A percentile compares a stretch with the other conserved stretches of the same genome.
Conservation (phyloP, 2,888 invertebrate genomes). For the Pristionchus maxplancki region DNA sequence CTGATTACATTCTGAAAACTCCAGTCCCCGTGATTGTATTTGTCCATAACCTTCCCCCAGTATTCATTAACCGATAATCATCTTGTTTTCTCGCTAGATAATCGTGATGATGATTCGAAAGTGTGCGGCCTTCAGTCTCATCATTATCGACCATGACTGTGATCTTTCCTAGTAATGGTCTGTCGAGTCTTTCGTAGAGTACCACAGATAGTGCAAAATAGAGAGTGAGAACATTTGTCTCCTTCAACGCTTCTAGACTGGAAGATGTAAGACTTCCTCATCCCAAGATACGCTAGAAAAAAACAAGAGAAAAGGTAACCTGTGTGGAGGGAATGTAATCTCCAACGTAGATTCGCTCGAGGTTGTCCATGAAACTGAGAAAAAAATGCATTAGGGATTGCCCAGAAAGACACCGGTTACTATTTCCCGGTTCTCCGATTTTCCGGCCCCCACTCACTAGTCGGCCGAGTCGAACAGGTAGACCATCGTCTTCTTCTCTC, state of each 20-base stretch:
- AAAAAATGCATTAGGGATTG: no score
- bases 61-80: neutral
- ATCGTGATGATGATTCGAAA: neutral
- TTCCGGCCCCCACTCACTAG: constrained; percentile 84
- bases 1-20: no score
- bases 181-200: neutral
- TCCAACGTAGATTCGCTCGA: constrained; percentile 62
- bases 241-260: neutral
- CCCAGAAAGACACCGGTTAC: no score
- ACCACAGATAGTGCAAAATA: neutral
- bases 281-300: neutral
- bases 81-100: neutral
- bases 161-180: neutral
- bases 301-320: neutral
- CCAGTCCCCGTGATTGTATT: no score
- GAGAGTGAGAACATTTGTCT: neutral
- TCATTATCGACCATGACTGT: neutral
- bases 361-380: constrained; percentile 65
- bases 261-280: neutral
- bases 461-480: constrained; percentile 99
- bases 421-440: neutral
- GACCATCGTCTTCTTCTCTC: constrained; percentile 98
- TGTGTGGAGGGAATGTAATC: constrained; percentile 57
- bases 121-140: neutral
- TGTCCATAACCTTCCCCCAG: neutral